Conservation (phyloP, 2,113 vertebrate genomes). For the Oriolus oriolus region DNA sequence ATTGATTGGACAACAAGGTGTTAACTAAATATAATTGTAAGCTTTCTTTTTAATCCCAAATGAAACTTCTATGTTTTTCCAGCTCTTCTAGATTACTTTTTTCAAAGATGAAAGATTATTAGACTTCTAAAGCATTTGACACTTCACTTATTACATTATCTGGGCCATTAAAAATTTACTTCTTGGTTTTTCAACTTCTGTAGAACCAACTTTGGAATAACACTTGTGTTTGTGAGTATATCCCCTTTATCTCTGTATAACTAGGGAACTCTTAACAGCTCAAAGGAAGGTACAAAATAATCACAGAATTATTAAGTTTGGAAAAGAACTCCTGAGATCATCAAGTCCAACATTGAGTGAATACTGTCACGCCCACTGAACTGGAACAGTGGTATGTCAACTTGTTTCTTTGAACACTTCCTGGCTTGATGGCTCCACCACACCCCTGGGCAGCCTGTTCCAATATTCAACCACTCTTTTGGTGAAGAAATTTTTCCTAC, state of each 20-base stretch:
- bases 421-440: neutral
- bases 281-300: neutral
- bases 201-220: neutral
- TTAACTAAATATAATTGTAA: neutral
- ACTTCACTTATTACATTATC: neutral
- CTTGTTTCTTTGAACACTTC: neutral
- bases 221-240: neutral
- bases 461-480: neutral
- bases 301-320: neutral
- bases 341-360: neutral
- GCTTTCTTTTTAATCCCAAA: neutral
- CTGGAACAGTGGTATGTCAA: neutral
- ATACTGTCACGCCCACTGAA: neutral
- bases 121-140: neutral
- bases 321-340: neutral
- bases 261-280: neutral
- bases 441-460: neutral
- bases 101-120: neutral
- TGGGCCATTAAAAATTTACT: neutral
- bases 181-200: neutral
- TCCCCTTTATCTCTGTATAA: neutral
- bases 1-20: neutral
- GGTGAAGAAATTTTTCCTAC: neutral
- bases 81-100: neutral
- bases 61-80: neutral